These are phyloP conservation scores for Remorina albescens DNA, from an alignment of 2,797 vertebrate genomes.

Conservation along the genomic window DNA sequence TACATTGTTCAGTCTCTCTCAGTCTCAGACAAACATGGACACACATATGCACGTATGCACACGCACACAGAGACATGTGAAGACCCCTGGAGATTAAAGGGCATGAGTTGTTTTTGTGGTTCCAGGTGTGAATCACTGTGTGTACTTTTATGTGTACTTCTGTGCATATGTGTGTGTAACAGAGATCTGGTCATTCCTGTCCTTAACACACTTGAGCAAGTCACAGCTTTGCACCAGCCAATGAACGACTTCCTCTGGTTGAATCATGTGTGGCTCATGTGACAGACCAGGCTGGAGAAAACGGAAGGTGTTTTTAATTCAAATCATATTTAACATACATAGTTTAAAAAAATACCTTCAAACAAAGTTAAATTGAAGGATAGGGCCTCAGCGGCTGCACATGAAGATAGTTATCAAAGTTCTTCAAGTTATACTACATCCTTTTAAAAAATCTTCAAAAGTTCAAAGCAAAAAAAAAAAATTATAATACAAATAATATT, in stretches of 20 bases:
- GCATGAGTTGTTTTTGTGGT: conserved; percentile 17
- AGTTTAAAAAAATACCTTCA: no score
- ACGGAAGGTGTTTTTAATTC: conserved; percentile 21
- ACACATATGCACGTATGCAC: background rate
- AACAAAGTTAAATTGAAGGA: no score
- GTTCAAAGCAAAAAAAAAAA: no score
- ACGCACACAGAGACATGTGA: conserved; percentile 41
- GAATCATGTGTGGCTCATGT: conserved; percentile 43
- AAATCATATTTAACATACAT: no score
- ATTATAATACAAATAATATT: no score
- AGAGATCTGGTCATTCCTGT: conserved; percentile 77
- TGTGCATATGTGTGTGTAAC: conserved; percentile 37
- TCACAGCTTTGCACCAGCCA: conserved; percentile 14
- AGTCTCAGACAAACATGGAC: background rate
- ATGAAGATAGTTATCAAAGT: no score
- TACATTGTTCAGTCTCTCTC: background rate
- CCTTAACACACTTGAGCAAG: conserved; percentile 40
- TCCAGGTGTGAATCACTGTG: conserved; percentile 42
- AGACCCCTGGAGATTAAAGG: background rate
- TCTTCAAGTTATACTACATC: no score
- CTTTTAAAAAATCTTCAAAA: no score
- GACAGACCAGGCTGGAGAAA: conserved; percentile 18
- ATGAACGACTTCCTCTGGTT: conserved; percentile 17
- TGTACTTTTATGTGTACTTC: conserved; percentile 3
- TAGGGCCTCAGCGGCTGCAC: no score